Evolutionary conservation across 2,113 vertebrate genomes (phyloP), one percentile per base, ranked within the genome.

Genomic region (Otis tarda): DNA sequence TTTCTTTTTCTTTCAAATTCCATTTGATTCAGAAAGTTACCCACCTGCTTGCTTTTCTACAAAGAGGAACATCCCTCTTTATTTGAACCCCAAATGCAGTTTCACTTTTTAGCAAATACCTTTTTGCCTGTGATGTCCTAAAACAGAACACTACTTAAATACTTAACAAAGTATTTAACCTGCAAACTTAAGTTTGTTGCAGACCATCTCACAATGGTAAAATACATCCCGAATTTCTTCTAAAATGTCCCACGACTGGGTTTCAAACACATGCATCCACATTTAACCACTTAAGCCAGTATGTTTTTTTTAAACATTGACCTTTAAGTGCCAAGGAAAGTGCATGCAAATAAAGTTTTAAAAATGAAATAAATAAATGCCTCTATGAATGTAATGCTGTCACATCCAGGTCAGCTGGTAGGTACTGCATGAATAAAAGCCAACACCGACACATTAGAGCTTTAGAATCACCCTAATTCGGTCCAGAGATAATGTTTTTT

Each of bases 361-460:
- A 84, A 50, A 22, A 49, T 2, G 50, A 56, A 94, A 76, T 80
- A 83, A 87, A 80, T 80, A 83, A n/a, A 18, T 5, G 35, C 30
- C 33, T 79, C 45, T 74, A 5, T 30, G 31, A 43, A 55, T 21
- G 21, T 31, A 47, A 28, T 24, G 15, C 47, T 57, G 4, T 39
- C 14, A 5, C 86, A 47, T 35, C 21, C 21, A n/a, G 74, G 65
- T 76, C 57, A 65, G 37, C 19, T 6, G 41, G 43, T 39, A 71
- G 6, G 27, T 6, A 10, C 0, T 27, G 41, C 16, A 7, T 8
- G 12, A 57, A 23, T 23, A 67, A 83, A 71, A 71, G 21, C 47
- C 69, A 81, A 1, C 0, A 1, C 17, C 19, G 49, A 45, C 70
- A 7, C 3, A 1, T 0, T 7, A 4, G 12, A 30, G 14, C 68